These are phyloP conservation scores for Cyprinodon tularosa DNA, from an alignment of 2,113 vertebrate genomes.

Conservation along the genomic window DNA sequence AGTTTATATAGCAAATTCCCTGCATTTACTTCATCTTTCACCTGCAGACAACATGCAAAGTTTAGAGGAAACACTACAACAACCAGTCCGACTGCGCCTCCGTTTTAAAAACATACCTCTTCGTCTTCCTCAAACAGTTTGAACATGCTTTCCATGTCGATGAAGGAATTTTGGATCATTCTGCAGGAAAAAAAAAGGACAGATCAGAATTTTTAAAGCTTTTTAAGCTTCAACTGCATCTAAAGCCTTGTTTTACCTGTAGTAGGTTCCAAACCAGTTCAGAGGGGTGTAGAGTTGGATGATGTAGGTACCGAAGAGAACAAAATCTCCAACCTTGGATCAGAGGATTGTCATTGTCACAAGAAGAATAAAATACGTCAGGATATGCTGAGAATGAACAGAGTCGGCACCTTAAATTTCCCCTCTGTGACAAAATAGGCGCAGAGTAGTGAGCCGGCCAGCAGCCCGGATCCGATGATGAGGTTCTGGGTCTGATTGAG, in stretches of 20 bases:
- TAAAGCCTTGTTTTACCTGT: slow-evolving; percentile 81
- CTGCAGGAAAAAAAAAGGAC: slow-evolving; percentile 68
- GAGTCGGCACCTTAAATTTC: slow-evolving; percentile 83
- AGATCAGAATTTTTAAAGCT: no score
- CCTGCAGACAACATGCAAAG: slow-evolving; percentile 70
- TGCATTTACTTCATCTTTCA: slow-evolving; percentile 88
- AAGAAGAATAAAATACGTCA: no score
- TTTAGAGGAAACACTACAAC: not conserved
- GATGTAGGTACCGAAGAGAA: slow-evolving; percentile 96
- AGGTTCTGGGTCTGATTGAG: slow-evolving; percentile 96
- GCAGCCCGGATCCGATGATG: slow-evolving; percentile 88
- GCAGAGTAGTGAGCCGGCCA: slow-evolving; percentile 92
- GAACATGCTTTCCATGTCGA: slow-evolving; percentile 99
- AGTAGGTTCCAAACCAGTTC: slow-evolving; percentile 98
- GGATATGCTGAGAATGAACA: not conserved
- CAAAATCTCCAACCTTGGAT: slow-evolving; percentile 91
- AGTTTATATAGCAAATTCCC: slow-evolving; percentile 75
- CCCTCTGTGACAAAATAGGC: slow-evolving; percentile 91
- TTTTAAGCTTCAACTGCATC: not conserved
- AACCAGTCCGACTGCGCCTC: not conserved
- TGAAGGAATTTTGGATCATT: slow-evolving; percentile 96
- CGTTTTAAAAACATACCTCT: slow-evolving; percentile 79
- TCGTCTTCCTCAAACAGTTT: slow-evolving; percentile 88
- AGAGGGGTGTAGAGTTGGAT: slow-evolving; percentile 95
- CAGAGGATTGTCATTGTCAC: not conserved